Percentiles rank a stretch among this genome's conserved stretches.
Conservation (phyloP, 92 coral and sea anemone genomes). For the Virgularia gustaviana region DNA sequence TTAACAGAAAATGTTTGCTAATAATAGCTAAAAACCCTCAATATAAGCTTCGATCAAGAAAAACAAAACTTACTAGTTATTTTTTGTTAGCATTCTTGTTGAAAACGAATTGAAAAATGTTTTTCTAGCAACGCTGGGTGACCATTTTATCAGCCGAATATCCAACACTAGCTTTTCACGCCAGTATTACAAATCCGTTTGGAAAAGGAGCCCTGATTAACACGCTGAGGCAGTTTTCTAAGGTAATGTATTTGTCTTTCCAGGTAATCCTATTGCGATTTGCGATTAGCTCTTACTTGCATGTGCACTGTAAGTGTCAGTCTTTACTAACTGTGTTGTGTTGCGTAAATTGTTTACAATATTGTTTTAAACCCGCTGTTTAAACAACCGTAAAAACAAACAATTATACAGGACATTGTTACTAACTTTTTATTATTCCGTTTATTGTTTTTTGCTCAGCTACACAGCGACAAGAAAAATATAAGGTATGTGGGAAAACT, state of each 20-base stretch:
- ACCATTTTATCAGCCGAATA: constrained; percentile 75
- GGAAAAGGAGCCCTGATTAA: constrained; percentile 98
- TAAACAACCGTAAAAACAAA: no score
- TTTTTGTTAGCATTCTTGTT: not conserved
- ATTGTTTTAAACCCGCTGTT: no score
- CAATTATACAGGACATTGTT: not conserved
- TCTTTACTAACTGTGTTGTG: no score
- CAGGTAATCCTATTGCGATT: not conserved
- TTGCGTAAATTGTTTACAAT: no score
- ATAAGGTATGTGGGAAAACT: constrained; percentile 60
- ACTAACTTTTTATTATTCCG: not conserved
- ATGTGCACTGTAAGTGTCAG: no score
- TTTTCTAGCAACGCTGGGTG: constrained; percentile 96
- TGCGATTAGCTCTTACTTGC: not conserved
- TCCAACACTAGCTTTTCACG: constrained; percentile 97
- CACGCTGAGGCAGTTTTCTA: constrained; percentile 84
- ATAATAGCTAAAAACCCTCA: no score
- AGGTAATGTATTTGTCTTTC: no score
- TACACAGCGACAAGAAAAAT: constrained; percentile 90
- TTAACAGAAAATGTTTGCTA: no score
- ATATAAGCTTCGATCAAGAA: no score
- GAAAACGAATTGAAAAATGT: not conserved
- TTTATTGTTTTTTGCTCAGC: constrained; percentile 40
- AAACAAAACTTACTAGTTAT: not conserved
- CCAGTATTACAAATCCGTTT: constrained; percentile 94